phyloP scores from a whole-genome alignment of 2,113 vertebrate species.

The Ahaetulla prasina region DNA sequence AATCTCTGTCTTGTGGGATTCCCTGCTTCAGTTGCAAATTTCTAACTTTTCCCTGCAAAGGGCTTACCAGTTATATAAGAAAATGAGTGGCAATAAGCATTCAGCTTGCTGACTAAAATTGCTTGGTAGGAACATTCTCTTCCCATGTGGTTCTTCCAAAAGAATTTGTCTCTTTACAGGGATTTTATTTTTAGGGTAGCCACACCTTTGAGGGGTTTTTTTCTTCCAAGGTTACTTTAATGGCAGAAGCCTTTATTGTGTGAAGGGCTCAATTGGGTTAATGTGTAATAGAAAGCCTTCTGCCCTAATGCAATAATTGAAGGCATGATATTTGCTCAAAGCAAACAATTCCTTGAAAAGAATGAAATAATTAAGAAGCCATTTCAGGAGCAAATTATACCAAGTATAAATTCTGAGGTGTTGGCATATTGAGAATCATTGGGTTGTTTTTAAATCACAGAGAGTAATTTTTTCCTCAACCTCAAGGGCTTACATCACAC shows the following conservation, averaged over 20 bases:
- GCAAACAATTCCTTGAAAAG: neutral
- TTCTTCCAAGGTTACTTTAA: neutral
- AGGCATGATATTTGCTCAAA: neutral
- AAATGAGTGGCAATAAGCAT: neutral
- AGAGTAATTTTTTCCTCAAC: neutral
- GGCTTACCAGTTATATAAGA: neutral
- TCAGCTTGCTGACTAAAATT: neutral
- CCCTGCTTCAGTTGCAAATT: neutral
- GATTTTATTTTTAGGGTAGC: neutral
- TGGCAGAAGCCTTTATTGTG: neutral
- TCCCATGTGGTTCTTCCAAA: neutral
- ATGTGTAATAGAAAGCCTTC: slow-evolving; percentile 23
- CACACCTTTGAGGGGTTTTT: neutral
- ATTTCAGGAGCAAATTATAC: neutral
- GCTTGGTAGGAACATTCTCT: neutral
- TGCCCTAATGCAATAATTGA: neutral
- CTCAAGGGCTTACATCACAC: neutral
- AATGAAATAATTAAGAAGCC: neutral
- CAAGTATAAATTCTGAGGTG: neutral
- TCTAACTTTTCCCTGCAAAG: neutral
- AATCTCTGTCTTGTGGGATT: neutral
- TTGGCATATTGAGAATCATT: neutral
- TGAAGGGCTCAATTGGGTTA: slow-evolving; percentile 4
- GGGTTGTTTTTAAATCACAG: neutral
- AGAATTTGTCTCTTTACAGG: neutral